phyloP scores from a whole-genome alignment of 1,140 invertebrate species.

The Diachasmimorpha longicaudata region DNA sequence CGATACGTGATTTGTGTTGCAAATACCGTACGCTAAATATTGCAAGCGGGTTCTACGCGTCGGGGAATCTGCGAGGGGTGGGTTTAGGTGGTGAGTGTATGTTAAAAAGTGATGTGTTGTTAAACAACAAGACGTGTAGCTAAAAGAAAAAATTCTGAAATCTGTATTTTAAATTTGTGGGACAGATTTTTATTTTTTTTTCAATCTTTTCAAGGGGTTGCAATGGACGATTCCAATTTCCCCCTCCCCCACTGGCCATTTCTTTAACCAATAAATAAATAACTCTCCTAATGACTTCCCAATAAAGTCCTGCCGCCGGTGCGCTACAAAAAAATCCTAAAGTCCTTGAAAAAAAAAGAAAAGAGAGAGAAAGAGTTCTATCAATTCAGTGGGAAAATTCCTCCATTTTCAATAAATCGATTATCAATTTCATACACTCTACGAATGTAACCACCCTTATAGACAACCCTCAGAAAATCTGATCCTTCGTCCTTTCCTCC shows the following conservation, averaged over 20 bases:
- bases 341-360: neutral
- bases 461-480: neutral
- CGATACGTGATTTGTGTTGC: slow-evolving; percentile 20
- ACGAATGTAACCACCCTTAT: neutral
- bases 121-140: neutral
- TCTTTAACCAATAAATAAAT: slow-evolving; percentile 3
- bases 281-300: slow-evolving; percentile 36
- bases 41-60: neutral
- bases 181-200: too few relatives aligned
- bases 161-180: too few relatives aligned
- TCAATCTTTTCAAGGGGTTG: too few relatives aligned
- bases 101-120: neutral
- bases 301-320: slow-evolving; percentile 31
- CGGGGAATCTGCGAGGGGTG: neutral
- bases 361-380: neutral
- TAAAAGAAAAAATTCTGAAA: too few relatives aligned
- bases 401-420: neutral
- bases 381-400: neutral
- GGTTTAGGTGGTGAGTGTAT: neutral
- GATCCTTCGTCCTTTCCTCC: neutral
- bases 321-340: neutral
- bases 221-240: too few relatives aligned
- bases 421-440: neutral
- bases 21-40: slow-evolving; percentile 19
- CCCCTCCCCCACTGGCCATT: too few relatives aligned